Conservation (phyloP, 2,113 vertebrate species). For the Salvator merianae region DNA sequence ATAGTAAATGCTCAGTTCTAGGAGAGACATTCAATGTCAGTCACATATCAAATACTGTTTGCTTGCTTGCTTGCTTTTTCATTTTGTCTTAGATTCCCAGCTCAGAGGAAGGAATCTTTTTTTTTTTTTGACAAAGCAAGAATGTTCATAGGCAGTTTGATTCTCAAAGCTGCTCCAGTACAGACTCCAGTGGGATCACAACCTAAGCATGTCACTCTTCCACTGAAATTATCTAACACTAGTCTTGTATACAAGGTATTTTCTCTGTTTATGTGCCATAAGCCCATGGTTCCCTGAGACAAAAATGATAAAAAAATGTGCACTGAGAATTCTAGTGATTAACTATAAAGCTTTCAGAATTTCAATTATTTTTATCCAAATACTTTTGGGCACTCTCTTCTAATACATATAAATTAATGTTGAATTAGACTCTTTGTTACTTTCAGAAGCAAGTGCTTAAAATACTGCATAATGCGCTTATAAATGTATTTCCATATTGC, state of each 20-base stretch:
- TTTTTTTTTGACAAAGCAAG: background rate
- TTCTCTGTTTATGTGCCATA: slow-evolving; percentile 18
- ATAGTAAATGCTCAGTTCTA: background rate
- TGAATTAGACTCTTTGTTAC: slow-evolving; percentile 38
- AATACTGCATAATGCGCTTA: background rate
- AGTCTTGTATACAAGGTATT: slow-evolving; percentile 11
- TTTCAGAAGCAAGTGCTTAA: slow-evolving; percentile 27
- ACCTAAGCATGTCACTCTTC: background rate
- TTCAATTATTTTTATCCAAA: slow-evolving; percentile 58
- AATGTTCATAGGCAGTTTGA: background rate
- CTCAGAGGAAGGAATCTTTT: background rate
- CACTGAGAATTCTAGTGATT: slow-evolving; percentile 57
- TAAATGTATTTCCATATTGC: slow-evolving; percentile 8
- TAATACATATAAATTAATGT: slow-evolving; percentile 40
- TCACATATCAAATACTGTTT: background rate
- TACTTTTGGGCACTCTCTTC: slow-evolving; percentile 32
- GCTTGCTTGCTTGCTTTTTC: background rate
- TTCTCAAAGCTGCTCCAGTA: slow-evolving; percentile 12
- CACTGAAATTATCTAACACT: slow-evolving; percentile 13
- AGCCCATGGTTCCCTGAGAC: slow-evolving; percentile 33
- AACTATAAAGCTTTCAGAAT: slow-evolving; percentile 56
- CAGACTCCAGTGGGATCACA: slow-evolving; percentile 11
- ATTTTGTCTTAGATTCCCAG: background rate
- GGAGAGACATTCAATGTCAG: background rate
- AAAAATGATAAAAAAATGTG: slow-evolving; percentile 33